Base-by-base conservation (phyloP, 2,888 invertebrate genomes). In the Trachelus troglodyta region DNA sequence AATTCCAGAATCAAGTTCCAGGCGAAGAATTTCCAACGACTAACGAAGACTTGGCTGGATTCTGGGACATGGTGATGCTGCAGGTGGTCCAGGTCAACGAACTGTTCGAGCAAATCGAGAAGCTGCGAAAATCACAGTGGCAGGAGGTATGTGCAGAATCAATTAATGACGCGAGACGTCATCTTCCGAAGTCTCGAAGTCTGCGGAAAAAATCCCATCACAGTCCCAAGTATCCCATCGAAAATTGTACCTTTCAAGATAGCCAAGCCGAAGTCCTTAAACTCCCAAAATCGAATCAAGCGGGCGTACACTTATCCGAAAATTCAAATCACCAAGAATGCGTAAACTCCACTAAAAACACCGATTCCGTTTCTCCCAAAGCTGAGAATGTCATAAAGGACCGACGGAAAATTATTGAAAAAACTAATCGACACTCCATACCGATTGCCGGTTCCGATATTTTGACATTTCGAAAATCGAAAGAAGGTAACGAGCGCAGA, bases 1-100 rank as follows among this genome's bases (percentile, higher is more conserved):
- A n/a, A 31, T 80, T 86, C 23, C 81, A 93, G 93, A 95, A 94
- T 90, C 94, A 95, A 88, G 92, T 94, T 9, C 93, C 94, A 34
- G 96, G 95, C 82, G 97, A 97, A 88, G 95, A 95, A 81, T 98
- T 97, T 92, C 97, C 96, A 12, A 98, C 98, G 12, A 98, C 97
- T 1, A 93, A 95, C 83, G 96, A 96, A 86, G 99, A 99, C 92
- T 93, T 99, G 81, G 97, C 97, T 87, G 99, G 98, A 0, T 99
- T 99, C 93, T 99, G 98, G 98, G 98, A 99, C 92, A 98, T 99
- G 98, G 97, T 98, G 37, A 95, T 96, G 91, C 93, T 98, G 75
- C 98, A 98, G 92, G 96, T 98, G 33, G 94, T 95, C 80, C 96
- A 98, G 88, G 95, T 98, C 77, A 95, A 97, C 89, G 94, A 94